Conservation (phyloP, 1,140 invertebrate species). For the Zaprionus ornatus region DNA sequence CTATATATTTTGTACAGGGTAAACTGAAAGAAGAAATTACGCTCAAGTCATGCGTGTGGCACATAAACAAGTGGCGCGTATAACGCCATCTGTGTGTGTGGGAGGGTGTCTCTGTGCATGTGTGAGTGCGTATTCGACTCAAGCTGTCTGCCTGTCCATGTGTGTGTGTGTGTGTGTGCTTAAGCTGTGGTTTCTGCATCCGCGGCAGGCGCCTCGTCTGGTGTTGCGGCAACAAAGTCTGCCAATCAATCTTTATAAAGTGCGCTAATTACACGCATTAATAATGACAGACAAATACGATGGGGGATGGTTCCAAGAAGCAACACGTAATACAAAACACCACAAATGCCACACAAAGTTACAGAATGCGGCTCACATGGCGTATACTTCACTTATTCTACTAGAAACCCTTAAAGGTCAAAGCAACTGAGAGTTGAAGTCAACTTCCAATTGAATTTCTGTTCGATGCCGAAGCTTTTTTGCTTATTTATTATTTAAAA, state of each 20-base stretch:
- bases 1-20: background rate
- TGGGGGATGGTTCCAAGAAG: background rate
- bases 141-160: conserved; percentile 10
- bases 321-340: conserved; percentile 47
- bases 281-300: conserved; percentile 59
- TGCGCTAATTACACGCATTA: conserved; percentile 76
- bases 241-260: conserved; percentile 79
- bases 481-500: conserved; percentile 47
- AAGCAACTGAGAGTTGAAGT: background rate
- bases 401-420: background rate
- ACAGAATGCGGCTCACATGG: background rate
- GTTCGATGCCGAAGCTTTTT: conserved; percentile 7
- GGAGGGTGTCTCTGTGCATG: background rate
- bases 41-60: conserved; percentile 71
- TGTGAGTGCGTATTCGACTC: conserved; percentile 17
- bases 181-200: conserved; percentile 53
- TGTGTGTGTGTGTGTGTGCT: conserved; percentile 40
- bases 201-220: conserved; percentile 40
- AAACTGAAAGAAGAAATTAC: conserved; percentile 57
- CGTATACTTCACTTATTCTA: conserved; percentile 49
- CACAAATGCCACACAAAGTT: background rate
- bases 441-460: conserved; percentile 8
- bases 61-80: conserved; percentile 71
- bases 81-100: conserved; percentile 32
- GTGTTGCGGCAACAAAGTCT: conserved; percentile 28